Percentiles rank a stretch among this genome's conserved stretches.
phyloP scores from a whole-genome alignment of 2,113 vertebrate species.

The Colaptes auratus region DNA sequence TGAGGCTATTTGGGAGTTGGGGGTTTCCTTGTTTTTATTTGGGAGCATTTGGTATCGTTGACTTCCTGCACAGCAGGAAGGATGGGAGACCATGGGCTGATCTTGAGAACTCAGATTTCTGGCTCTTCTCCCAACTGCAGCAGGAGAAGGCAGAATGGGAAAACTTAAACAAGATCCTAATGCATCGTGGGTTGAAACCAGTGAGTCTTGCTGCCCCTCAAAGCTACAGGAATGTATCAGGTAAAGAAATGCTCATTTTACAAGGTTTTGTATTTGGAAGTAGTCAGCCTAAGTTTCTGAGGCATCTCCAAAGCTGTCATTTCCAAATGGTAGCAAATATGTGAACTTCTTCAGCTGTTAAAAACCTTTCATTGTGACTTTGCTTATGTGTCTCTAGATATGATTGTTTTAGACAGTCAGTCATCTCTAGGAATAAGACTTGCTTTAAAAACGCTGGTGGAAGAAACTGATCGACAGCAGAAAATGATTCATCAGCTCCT shows the following conservation, averaged over 20 bases:
- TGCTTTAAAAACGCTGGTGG: constrained; percentile 81
- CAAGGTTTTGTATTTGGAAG: not conserved
- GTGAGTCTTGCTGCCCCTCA: constrained; percentile 76
- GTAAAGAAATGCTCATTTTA: constrained; percentile 67
- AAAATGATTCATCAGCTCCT: constrained; percentile 85
- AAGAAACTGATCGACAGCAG: constrained; percentile 83
- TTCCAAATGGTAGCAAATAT: not conserved
- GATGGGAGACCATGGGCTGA: not conserved
- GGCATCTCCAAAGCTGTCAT: not conserved
- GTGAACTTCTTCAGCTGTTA: not conserved
- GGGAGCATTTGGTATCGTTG: not conserved
- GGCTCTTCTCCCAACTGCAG: not conserved
- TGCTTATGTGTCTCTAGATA: constrained; percentile 67
- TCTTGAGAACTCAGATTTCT: not conserved
- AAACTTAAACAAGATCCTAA: constrained; percentile 78
- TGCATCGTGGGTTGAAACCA: constrained; percentile 81
- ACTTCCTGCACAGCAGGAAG: not conserved
- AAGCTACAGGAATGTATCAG: constrained; percentile 72
- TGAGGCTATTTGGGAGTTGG: not conserved
- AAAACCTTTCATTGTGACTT: not conserved
- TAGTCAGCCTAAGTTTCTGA: not conserved
- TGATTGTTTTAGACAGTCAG: constrained; percentile 82
- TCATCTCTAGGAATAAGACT: constrained; percentile 78
- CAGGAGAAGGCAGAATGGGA: constrained; percentile 87
- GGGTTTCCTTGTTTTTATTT: not conserved